Evolutionary conservation across 2,113 vertebrate species (phyloP), one percentile per base, ranked within the genome.

Genomic region (Sphaerodactylus townsendi): DNA sequence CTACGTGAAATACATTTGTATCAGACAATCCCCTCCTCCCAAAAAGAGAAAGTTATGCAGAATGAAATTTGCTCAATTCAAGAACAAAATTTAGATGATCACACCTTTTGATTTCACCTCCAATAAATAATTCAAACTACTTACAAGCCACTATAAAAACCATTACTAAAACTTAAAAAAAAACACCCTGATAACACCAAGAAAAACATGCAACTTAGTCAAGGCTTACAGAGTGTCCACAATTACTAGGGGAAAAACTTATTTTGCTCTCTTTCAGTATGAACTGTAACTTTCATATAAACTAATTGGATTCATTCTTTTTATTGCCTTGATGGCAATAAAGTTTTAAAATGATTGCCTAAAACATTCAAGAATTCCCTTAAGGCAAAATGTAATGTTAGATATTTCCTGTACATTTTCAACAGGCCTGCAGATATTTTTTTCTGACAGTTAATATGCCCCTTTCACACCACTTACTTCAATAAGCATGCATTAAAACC

Each of bases 241-340:
- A n/a, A 77, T 88, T 90, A 92, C 85, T 91, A n/a, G 91, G 94
- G 91, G 56, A 84, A 92, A 92, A 84, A 33, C 68, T 84, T 93
- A 39, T 84, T 93, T 91, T 88, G 81, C 85, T 91, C 85, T 95
- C 88, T 93, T 93, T 94, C 95, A 88, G 86, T 39, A 85, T 86
- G 28, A 95, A 96, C 90, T 91, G 56, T 59, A 86, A 90, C 86
- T 79, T 91, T 90, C 92, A 89, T 85, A 94, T 92, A 90, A 95
- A 94, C 87, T 93, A 96, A 96, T 88, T 96, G 89, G 83, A 95
- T 93, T 95, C 92, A 88, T 91, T 93, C 86, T 53, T 85, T 90
- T 92, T 90, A 93, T 88, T 91, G 90, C 85, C 87, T 89, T 85
- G 84, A 87, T 93, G 90, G 90, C 85, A 94, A 91, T 92, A 94